A percentile compares a stretch with the other conserved stretches of the same genome.
Evolutionary conservation across 2,797 vertebrate species (phyloP).

Genomic region (Xyrichtys novacula): DNA sequence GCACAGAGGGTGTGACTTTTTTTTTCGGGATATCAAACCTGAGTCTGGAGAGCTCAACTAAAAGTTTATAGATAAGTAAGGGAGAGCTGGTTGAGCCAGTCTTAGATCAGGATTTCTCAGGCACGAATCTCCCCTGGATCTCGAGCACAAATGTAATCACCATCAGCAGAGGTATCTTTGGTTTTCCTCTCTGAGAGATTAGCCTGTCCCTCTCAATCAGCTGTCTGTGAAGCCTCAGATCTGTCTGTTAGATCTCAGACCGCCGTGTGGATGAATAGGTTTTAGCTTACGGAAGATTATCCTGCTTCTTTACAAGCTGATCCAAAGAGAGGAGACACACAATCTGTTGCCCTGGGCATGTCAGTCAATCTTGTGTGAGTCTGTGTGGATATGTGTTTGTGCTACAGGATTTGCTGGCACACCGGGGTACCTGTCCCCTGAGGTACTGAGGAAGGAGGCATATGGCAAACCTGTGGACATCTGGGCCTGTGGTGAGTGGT

Average conservation of each 20-base stretch:
- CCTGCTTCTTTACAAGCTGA: conserved; percentile 11
- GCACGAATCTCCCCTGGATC: conserved; percentile 5
- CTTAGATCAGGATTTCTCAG: neutral
- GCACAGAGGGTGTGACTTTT: too few species aligned
- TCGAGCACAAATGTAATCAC: neutral
- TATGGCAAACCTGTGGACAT: conserved; percentile 99
- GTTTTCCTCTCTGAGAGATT: neutral
- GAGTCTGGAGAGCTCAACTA: too few species aligned
- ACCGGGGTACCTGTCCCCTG: conserved; percentile 96
- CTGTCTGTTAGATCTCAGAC: conserved; percentile 21
- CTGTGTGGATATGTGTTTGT: conserved; percentile 22
- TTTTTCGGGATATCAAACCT: neutral
- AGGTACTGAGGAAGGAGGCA: conserved; percentile 97
- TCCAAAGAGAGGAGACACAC: conserved; percentile 17
- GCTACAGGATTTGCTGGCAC: conserved; percentile 94
- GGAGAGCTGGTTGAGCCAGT: neutral
- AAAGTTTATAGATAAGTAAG: neutral
- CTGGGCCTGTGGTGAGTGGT: conserved; percentile 96
- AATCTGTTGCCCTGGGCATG: conserved; percentile 16
- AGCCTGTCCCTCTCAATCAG: conserved; percentile 1
- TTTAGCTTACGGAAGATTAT: conserved; percentile 19
- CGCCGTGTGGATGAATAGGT: conserved; percentile 14
- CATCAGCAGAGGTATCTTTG: neutral
- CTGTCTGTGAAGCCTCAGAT: conserved; percentile 19
- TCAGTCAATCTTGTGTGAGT: conserved; percentile 32